These are phyloP conservation scores for Acrocephalus kingi DNA, from an alignment of 2,113 vertebrate genomes.

Conservation along the genomic window DNA sequence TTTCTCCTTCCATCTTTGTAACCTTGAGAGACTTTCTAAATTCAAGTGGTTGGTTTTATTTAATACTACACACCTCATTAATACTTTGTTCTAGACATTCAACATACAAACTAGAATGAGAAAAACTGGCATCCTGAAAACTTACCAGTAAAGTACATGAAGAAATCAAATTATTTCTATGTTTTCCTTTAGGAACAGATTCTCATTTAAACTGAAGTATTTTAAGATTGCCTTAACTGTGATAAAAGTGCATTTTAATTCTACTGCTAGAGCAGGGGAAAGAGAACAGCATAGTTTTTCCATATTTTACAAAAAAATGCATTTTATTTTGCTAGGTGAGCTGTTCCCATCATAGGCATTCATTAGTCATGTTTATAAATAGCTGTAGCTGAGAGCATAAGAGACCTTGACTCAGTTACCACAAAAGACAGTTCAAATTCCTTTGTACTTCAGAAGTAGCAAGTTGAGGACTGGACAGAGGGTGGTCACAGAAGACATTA, in stretches of 20 bases:
- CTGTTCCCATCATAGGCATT: not conserved
- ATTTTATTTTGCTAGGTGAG: slow-evolving; percentile 3
- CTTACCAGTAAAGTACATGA: not conserved
- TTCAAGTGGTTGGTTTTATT: not conserved
- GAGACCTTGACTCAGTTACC: slow-evolving; percentile 26
- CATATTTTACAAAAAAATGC: not conserved
- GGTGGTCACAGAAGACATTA: not conserved
- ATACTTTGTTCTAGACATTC: not conserved
- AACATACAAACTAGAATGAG: not conserved
- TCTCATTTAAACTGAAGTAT: not conserved
- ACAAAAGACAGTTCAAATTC: not conserved
- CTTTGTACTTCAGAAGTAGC: not conserved
- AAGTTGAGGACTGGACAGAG: not conserved
- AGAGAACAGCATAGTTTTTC: not conserved
- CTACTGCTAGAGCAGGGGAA: not conserved
- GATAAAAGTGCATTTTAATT: not conserved
- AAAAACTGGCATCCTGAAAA: not conserved
- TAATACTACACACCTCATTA: not conserved
- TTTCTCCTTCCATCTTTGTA: not conserved
- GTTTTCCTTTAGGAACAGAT: not conserved
- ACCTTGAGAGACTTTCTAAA: not conserved
- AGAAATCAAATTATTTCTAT: not conserved
- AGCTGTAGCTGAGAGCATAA: not conserved
- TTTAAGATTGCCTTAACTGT: not conserved
- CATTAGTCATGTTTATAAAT: slow-evolving; percentile 16